A percentile compares a stretch with the other conserved stretches of the same genome.
Evolutionary conservation across 2,888 invertebrate genomes (phyloP).

Genomic region (Agonopterix arenella): DNA sequence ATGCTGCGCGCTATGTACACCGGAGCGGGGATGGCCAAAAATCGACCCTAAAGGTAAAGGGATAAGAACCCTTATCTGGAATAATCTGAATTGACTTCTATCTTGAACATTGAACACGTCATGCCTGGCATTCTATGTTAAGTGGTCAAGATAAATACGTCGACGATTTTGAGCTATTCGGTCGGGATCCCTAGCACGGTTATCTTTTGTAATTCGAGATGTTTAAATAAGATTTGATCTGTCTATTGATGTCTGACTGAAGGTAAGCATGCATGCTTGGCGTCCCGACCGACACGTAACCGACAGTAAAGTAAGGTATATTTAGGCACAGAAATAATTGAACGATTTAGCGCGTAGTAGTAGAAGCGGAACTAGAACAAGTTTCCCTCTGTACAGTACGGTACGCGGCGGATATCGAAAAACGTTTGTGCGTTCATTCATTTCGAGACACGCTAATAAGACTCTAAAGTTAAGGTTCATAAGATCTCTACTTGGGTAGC

Average conservation of each 20-base stretch:
- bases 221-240: no score
- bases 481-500: slow-evolving; percentile 38
- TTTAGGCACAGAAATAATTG: slow-evolving; percentile 43
- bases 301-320: slow-evolving; percentile 2
- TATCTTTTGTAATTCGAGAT: no score
- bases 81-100: no score
- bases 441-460: slow-evolving; percentile 29
- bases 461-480: slow-evolving; percentile 31
- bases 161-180: no score
- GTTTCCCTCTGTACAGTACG: slow-evolving; percentile 2
- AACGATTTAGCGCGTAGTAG: slow-evolving; percentile 27
- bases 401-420: not conserved
- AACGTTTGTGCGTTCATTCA: slow-evolving; percentile 45
- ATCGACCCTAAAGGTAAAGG: no score
- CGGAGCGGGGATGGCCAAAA: slow-evolving; percentile 8
- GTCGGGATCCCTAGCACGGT: no score
- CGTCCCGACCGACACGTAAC: not conserved
- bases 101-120: no score
- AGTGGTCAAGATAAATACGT: no score
- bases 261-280: not conserved
- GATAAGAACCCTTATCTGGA: no score
- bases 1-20: slow-evolving; percentile 27
- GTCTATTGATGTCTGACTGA: no score
- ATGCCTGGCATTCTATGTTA: no score
- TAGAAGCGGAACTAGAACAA: slow-evolving; percentile 15